These are phyloP conservation scores for Grallaria varia DNA, from an alignment of 2,113 vertebrate genomes.

Conservation along the genomic window DNA sequence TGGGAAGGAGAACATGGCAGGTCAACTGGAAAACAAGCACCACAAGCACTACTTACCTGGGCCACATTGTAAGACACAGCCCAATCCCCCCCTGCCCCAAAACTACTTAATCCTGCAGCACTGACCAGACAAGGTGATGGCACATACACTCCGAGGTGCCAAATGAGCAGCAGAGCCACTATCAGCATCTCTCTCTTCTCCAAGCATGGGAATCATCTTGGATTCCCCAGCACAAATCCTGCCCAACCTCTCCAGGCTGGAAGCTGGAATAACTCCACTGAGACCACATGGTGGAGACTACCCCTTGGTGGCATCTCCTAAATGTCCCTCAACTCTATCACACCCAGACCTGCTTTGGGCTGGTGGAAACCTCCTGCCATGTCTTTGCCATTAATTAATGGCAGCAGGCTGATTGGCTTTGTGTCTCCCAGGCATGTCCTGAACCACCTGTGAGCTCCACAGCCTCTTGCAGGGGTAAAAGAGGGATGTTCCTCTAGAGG, in stretches of 20 bases:
- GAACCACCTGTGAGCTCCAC: neutral
- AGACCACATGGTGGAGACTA: neutral
- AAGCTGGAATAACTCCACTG: neutral
- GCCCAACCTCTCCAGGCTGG: neutral
- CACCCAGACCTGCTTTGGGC: neutral
- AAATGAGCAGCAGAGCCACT: neutral
- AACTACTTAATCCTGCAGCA: neutral
- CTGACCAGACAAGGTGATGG: neutral
- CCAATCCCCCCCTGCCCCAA: neutral
- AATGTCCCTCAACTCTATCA: neutral
- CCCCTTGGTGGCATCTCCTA: neutral
- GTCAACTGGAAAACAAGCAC: neutral
- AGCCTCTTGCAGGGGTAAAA: fast-evolving
- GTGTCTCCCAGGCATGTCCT: fast-evolving
- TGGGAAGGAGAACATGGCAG: neutral
- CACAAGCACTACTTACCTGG: neutral
- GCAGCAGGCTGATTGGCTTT: neutral
- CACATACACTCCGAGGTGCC: neutral
- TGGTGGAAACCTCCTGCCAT: neutral
- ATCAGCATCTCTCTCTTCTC: neutral
- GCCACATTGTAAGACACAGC: neutral
- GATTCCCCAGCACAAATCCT: neutral
- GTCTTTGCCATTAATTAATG: neutral
- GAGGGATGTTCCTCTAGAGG: neutral
- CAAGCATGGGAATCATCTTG: neutral